Evolutionary conservation across 92 coral and sea anemone genomes (phyloP).

Genomic region (Epizoanthus rinbou): DNA sequence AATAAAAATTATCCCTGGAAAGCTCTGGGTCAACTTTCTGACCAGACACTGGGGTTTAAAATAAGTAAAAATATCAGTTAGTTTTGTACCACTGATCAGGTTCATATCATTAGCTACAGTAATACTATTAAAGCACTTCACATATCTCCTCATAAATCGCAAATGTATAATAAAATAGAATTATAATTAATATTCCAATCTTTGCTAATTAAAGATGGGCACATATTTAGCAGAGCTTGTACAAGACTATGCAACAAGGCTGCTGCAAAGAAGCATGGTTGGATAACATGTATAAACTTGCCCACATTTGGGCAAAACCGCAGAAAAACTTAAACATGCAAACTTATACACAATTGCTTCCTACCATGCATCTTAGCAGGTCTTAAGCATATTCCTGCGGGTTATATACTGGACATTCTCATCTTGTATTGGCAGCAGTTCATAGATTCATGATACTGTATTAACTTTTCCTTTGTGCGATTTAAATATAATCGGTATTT

Average conservation of each 20-base stretch:
- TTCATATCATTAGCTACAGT: too few species aligned
- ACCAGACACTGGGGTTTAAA: background rate
- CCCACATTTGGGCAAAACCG: too few species aligned
- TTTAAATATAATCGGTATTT: constrained; percentile 39
- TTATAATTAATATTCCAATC: constrained; percentile 32
- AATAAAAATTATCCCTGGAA: background rate
- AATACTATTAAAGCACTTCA: background rate
- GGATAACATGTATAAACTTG: too few species aligned
- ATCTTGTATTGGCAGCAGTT: too few species aligned
- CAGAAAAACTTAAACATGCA: too few species aligned
- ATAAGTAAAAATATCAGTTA: background rate
- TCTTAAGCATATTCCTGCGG: too few species aligned
- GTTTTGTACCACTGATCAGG: background rate
- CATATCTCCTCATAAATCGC: constrained; percentile 9
- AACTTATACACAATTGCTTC: too few species aligned
- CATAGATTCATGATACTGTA: background rate
- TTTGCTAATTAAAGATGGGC: constrained; percentile 5
- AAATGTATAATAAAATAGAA: constrained; percentile 35
- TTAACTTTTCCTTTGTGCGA: constrained; percentile 11
- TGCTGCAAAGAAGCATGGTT: background rate
- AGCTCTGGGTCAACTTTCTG: constrained; percentile 6
- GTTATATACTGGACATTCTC: too few species aligned
- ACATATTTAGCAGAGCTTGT: background rate
- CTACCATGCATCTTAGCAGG: too few species aligned
- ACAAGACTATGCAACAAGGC: background rate